Conservation (phyloP, 2,797 vertebrate species). For the Enteromius anoplus region DNA sequence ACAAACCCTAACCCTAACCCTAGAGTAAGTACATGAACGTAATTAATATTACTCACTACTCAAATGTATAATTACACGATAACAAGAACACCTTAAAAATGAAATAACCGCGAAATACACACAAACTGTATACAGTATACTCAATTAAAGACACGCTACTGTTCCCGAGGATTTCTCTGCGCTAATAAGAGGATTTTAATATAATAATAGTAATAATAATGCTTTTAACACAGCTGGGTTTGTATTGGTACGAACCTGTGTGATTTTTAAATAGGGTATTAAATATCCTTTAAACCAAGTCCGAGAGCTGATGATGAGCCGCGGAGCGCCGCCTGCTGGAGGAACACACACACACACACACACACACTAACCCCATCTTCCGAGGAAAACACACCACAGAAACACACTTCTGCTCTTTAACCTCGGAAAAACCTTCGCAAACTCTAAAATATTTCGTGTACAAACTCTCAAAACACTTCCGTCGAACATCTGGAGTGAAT, state of each 20-base stretch:
- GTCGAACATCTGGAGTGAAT: not conserved
- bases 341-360: not conserved
- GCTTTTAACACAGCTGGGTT: not conserved
- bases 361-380: not conserved
- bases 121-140: not conserved
- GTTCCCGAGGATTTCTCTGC: not conserved
- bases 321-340: slow-evolving; percentile 8
- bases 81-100: too few species aligned
- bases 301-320: not conserved
- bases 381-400: not conserved
- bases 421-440: not conserved
- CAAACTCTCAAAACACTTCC: not conserved
- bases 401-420: not conserved
- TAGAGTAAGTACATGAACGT: too few species aligned
- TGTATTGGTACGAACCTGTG: not conserved
- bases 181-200: not conserved
- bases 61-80: too few species aligned
- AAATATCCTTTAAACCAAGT: not conserved
- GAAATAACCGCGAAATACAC: not conserved
- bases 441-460: not conserved
- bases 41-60: too few species aligned
- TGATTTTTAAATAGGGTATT: not conserved
- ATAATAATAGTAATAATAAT: not conserved
- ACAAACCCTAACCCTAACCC: too few species aligned
- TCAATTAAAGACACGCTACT: not conserved